Percentiles rank a stretch among this genome's conserved stretches.
These are phyloP conservation scores for Terebella lapidaria DNA, from an alignment of 2,888 invertebrate genomes.

Conservation along the genomic window DNA sequence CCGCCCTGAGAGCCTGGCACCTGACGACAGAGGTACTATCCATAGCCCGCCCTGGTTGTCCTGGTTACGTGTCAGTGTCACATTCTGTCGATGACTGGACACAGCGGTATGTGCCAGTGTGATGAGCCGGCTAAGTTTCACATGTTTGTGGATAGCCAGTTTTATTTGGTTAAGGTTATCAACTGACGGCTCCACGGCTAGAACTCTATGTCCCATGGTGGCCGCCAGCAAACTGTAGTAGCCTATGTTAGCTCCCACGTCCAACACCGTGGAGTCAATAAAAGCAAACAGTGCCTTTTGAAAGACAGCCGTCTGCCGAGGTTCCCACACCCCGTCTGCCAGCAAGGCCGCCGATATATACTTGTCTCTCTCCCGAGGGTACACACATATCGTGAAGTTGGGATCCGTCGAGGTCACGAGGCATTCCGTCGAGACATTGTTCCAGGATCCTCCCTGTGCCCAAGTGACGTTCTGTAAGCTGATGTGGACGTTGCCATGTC, in stretches of 20 bases:
- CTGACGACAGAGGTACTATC: constrained; percentile 14
- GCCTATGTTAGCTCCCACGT: constrained; percentile 49
- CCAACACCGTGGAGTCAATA: constrained; percentile 33
- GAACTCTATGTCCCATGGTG: constrained; percentile 33
- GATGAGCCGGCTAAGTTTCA: constrained; percentile 27
- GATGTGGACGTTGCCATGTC: too few species aligned
- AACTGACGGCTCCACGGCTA: constrained; percentile 44
- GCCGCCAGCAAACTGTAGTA: constrained; percentile 42
- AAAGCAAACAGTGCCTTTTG: constrained; percentile 28
- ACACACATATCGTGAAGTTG: constrained; percentile 33
- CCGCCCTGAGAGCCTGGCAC: background rate
- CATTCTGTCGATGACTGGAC: constrained; percentile 27
- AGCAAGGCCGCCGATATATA: constrained; percentile 36
- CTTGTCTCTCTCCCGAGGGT: constrained; percentile 29
- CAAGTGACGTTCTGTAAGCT: too few species aligned
- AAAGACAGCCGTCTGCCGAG: constrained; percentile 32
- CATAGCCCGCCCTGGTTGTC: constrained; percentile 39
- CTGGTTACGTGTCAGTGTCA: constrained; percentile 24
- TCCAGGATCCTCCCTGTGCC: too few species aligned
- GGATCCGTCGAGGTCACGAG: constrained; percentile 28
- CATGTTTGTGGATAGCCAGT: constrained; percentile 26
- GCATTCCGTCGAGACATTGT: too few species aligned
- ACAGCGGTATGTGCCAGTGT: constrained; percentile 31
- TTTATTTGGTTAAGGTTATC: constrained; percentile 29
- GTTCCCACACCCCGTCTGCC: constrained; percentile 40